Evolutionary conservation across 2,888 invertebrate species (phyloP), one percentile per base, ranked within the genome.

Genomic region (Agrotis clavis): DNA sequence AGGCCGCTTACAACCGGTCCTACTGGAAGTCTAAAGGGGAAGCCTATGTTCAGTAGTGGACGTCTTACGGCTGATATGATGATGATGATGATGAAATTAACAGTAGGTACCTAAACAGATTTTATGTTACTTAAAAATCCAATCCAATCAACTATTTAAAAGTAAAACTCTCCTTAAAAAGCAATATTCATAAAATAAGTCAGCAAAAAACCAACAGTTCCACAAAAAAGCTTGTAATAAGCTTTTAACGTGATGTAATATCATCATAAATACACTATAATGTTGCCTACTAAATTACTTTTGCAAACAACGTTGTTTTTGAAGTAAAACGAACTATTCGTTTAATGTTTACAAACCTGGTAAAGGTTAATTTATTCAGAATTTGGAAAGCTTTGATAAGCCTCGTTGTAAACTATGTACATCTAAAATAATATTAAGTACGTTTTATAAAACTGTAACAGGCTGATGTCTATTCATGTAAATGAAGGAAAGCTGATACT

Each of bases 291-390:
- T 41, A 61, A 62, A 62, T 73, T n/a, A 30, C 4, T 30, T 51
- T 51, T 50, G 0, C n/a, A 30, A 67, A 77, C 30, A 68, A 11
- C 7, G 25, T 21, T 19, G n/a, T 56, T 50, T 60, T 18, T 14
- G 56, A 53, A 61, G 21, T 41, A 30, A 61, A 77, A 61, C 21
- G 6, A 62, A 47, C 62, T 35, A 62, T 74, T 74, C 21, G 25
- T 11, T 21, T n/a, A 54, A 25, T 45, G 48, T 53, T 48, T 75
- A 41, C 51, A 14, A 5, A 50, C n/a, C 1, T 16, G 30, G 13
- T n/a, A 47, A 51, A 59, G 45, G 45, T 50, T 45, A 68, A 67
- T 77, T 76, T 68, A 65, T 72, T 66, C 57, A 62, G 19, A 51
- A 50, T 77, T 48, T 41, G 56, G 1, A 5, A 7, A 62, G 5